Conservation (phyloP, 2,113 vertebrate genomes). For the Vidua chalybeata region DNA sequence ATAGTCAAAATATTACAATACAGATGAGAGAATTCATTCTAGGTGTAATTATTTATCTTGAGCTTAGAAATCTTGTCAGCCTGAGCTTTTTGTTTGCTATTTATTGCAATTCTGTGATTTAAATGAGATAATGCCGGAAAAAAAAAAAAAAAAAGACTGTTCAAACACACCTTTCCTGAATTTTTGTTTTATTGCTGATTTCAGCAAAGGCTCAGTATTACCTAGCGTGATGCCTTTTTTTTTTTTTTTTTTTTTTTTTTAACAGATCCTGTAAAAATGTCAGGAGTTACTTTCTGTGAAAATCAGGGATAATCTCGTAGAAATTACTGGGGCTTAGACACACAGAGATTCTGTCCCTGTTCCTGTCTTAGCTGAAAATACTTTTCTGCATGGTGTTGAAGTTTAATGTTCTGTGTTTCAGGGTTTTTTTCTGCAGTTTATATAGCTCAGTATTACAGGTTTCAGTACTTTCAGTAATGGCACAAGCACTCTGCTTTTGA, state of each 20-base stretch:
- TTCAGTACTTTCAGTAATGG: background rate
- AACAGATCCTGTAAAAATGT: background rate
- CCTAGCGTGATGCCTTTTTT: rapidly evolving
- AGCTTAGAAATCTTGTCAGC: background rate
- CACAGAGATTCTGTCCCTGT: background rate
- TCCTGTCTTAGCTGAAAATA: background rate
- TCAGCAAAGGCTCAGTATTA: background rate
- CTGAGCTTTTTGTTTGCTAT: background rate
- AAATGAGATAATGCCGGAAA: background rate
- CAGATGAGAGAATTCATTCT: background rate
- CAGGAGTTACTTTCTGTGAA: background rate
- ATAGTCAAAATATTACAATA: background rate
- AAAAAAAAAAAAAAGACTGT: background rate
- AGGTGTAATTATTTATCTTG: background rate
- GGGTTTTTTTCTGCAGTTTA: background rate
- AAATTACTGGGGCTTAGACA: background rate
- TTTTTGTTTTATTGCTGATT: background rate
- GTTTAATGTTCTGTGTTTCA: background rate
- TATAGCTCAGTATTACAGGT: background rate
- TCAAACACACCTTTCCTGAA: background rate
- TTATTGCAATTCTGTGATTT: background rate
- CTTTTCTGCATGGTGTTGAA: background rate
- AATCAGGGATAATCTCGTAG: background rate
- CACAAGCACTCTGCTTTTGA: background rate
- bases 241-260: background rate